These are phyloP conservation scores for Lasioglossum villosulum DNA, from an alignment of 2,888 invertebrate species.

Conservation along the genomic window DNA sequence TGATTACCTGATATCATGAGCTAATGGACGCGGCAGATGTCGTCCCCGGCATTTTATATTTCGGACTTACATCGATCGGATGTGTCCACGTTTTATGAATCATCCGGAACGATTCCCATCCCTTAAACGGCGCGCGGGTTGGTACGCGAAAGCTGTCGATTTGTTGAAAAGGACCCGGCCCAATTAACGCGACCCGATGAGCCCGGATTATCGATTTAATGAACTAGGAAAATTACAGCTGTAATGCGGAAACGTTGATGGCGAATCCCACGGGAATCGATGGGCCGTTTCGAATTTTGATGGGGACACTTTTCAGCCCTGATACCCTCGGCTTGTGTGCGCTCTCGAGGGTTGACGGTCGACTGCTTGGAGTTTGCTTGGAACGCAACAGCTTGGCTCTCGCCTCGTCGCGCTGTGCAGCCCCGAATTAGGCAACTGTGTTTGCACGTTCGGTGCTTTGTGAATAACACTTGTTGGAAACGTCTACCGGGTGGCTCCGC, in stretches of 20 bases:
- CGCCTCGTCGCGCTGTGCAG: background rate
- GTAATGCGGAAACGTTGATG: background rate
- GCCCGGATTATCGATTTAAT: conserved; percentile 37
- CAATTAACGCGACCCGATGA: conserved; percentile 36
- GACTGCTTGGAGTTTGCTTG: background rate
- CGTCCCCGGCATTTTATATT: conserved; percentile 55
- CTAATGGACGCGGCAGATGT: conserved; percentile 67
- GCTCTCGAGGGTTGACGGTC: background rate
- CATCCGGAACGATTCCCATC: background rate
- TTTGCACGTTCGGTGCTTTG: background rate
- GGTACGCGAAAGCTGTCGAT: background rate
- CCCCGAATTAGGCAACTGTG: conserved; percentile 7
- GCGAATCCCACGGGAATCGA: background rate
- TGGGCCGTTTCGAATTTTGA: conserved; percentile 2
- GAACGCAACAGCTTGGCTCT: conserved; percentile 7
- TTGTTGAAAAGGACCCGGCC: background rate
- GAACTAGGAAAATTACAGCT: background rate
- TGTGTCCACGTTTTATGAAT: conserved; percentile 16
- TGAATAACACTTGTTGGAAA: conserved; percentile 8
- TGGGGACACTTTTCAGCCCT: background rate
- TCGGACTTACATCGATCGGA: conserved; percentile 23
- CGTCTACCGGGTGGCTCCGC: background rate
- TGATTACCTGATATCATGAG: conserved; percentile 68
- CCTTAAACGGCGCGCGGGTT: background rate
- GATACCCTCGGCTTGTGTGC: background rate